Evolutionary conservation across 2,797 vertebrate species (phyloP).

Genomic region (Amblyraja radiata): DNA sequence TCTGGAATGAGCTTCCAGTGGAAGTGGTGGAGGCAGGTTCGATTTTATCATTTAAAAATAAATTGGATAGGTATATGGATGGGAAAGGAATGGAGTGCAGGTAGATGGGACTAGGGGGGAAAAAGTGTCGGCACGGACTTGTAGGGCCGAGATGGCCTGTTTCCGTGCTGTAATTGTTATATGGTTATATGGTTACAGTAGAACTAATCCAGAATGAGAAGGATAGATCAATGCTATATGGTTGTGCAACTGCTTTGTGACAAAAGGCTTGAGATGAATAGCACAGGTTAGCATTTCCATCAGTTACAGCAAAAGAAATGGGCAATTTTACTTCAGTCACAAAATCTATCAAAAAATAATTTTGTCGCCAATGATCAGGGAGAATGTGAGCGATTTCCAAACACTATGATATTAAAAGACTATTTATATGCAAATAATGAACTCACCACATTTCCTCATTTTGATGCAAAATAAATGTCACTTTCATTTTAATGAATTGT

Average conservation of each 20-base stretch:
- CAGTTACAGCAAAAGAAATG: conserved; percentile 64
- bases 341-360: conserved; percentile 77
- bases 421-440: conserved; percentile 79
- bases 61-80: too few relatives aligned
- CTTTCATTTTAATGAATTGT: conserved; percentile 65
- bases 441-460: conserved; percentile 51
- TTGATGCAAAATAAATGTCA: conserved; percentile 65
- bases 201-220: conserved; percentile 64
- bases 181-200: conserved; percentile 46
- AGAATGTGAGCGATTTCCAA: conserved; percentile 66
- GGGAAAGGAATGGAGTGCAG: too few relatives aligned
- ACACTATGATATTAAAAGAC: conserved; percentile 62
- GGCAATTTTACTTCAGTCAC: conserved; percentile 65
- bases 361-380: conserved; percentile 66
- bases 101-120: too few relatives aligned
- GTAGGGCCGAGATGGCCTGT: too few relatives aligned
- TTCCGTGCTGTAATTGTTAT: too few relatives aligned
- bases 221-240: conserved; percentile 72
- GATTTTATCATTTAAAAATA: too few relatives aligned
- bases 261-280: conserved; percentile 68
- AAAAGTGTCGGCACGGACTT: too few relatives aligned
- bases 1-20: too few relatives aligned
- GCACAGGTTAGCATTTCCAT: conserved; percentile 63
- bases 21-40: too few relatives aligned
- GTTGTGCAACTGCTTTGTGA: conserved; percentile 78